Evolutionary conservation across 2,113 vertebrate genomes (phyloP), one percentile per base, ranked within the genome.

Genomic region (Cyprinodon variegatus): DNA sequence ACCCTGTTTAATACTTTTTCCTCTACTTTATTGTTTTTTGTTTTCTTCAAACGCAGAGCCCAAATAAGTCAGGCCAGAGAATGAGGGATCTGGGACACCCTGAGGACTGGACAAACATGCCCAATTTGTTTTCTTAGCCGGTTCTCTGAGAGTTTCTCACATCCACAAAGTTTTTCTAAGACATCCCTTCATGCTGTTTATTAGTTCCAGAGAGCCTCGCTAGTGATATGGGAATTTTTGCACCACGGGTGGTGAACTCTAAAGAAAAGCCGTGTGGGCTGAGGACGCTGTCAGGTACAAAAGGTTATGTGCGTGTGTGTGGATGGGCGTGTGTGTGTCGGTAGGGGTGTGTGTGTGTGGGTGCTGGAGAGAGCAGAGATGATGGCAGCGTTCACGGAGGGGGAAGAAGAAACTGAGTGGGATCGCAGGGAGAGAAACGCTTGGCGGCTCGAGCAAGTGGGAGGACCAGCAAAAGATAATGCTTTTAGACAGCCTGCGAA

Each of bases 241-340:
- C 81, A 78, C 40, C 7, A 2, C 22, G 67, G 77, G 70, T 75
- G 65, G 43, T 61, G 29, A 74, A 68, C 75, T 29, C 67, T 37
- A 70, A 76, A 83, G 79, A 68, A 83, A 74, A 13, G 29, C 29
- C 78, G 81, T 78, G 90, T 92, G 87, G 92, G 92, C 80, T 43
- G 80, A 85, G 66, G n/a, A 72, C 38, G 13, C 80, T 68, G 82
- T 83, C 84, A 90, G 86, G 88, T 88, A 84, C 75, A 82, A 79
- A 82, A 57, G 50, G 78, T 85, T 88, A 83, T 83, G 61, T 68
- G 63, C 39, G 79, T 83, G 48, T 12, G 61, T 11, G 57, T 72
- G 68, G 43, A 69, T 70, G 76, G 62, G 67, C 22, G 17, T 1
- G 50, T 57, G 67, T 20, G 65, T 53, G 76, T 72, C 72, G 64